These are phyloP conservation scores for Scophthalmus maximus DNA, from an alignment of 2,113 vertebrate species.

Conservation along the genomic window DNA sequence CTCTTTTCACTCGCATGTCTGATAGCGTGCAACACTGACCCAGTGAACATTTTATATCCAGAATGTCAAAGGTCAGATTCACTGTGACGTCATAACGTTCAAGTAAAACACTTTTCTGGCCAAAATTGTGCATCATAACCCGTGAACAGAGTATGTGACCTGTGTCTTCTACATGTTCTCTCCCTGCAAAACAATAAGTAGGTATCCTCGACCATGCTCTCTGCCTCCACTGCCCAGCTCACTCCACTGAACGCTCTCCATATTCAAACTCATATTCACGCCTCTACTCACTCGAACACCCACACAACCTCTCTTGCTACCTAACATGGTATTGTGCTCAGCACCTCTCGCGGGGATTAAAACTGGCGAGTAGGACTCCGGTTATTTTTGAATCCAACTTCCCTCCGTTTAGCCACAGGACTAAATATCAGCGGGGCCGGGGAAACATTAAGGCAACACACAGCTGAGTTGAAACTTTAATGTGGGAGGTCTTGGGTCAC, in stretches of 20 bases:
- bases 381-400: constrained; percentile 60
- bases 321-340: constrained; percentile 68
- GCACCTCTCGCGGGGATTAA: constrained; percentile 60
- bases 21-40: no score
- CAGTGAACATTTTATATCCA: neutral
- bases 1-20: no score
- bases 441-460: constrained; percentile 44
- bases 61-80: neutral
- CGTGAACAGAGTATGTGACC: neutral
- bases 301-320: constrained; percentile 69
- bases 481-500: constrained; percentile 23
- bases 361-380: constrained; percentile 49
- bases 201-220: constrained; percentile 36
- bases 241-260: constrained; percentile 61
- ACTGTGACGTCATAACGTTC: neutral
- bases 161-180: constrained; percentile 31
- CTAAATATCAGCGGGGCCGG: constrained; percentile 26
- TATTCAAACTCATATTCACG: constrained; percentile 66
- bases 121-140: neutral
- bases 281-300: constrained; percentile 73
- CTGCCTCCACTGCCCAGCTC: constrained; percentile 53
- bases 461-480: constrained; percentile 37
- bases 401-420: neutral
- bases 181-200: constrained; percentile 41
- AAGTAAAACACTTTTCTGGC: neutral